phyloP scores from a whole-genome alignment of 2,797 vertebrate genomes.

The Halcyon smyrnensis region DNA sequence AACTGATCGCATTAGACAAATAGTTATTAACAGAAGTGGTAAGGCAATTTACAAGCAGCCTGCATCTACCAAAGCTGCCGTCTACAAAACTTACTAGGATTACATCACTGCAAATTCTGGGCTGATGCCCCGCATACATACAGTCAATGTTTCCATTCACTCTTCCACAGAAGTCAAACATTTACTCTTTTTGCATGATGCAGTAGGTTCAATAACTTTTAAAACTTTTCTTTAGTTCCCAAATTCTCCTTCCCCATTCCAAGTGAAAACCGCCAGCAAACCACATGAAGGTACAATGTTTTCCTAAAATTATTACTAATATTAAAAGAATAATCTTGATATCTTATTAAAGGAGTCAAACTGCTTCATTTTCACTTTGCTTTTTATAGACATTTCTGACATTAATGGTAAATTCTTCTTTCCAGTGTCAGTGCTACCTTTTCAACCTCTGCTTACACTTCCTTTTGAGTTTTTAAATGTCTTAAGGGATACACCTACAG shows the following conservation, averaged over 20 bases:
- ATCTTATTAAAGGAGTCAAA: not conserved
- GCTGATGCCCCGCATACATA: not conserved
- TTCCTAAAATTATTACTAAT: not conserved
- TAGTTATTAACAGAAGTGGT: not conserved
- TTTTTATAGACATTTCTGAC: not conserved
- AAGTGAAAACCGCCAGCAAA: not conserved
- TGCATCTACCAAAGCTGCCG: not conserved
- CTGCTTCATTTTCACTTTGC: not conserved
- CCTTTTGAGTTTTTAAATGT: not conserved
- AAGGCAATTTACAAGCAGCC: not conserved
- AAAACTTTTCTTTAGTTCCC: not conserved
- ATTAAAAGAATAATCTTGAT: not conserved
- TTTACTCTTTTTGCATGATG: not conserved
- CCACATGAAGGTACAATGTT: not conserved
- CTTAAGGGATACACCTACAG: not conserved
- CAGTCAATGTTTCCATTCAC: not conserved
- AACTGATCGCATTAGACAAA: not conserved
- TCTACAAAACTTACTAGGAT: not conserved
- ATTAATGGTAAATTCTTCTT: not conserved
- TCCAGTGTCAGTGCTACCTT: not conserved
- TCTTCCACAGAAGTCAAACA: not conserved
- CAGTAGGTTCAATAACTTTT: not conserved
- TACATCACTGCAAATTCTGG: not conserved
- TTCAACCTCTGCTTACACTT: not conserved
- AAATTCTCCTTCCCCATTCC: not conserved